These are phyloP conservation scores for Caenorhabditis uteleia DNA, from an alignment of 2,888 invertebrate genomes.

Conservation along the genomic window DNA sequence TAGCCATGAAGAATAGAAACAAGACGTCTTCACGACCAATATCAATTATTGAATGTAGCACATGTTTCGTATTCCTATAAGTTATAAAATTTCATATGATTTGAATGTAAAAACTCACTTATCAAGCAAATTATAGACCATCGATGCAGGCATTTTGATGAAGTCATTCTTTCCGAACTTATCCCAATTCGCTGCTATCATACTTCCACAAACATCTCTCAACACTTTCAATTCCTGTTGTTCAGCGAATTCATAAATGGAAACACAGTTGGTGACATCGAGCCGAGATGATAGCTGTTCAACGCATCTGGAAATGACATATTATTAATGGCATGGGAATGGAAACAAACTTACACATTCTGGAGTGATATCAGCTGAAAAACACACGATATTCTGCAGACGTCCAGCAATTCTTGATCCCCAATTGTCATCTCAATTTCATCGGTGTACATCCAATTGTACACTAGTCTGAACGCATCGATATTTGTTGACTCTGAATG, in stretches of 20 bases:
- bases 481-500: constrained; percentile 11
- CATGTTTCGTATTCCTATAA: constrained; percentile 82
- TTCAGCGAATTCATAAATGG: constrained; percentile 90
- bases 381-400: constrained; percentile 76
- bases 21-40: constrained; percentile 90
- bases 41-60: constrained; percentile 87
- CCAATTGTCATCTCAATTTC: constrained; percentile 78
- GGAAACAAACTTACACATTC: constrained; percentile 6
- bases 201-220: constrained; percentile 84
- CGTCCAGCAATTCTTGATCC: constrained; percentile 80
- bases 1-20: constrained; percentile 89
- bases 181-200: constrained; percentile 91
- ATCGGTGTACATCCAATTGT: constrained; percentile 50
- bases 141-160: constrained; percentile 87
- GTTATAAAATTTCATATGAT: too few relatives aligned
- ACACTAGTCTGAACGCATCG: constrained; percentile 12
- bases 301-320: constrained; percentile 78
- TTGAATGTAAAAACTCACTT: too few relatives aligned
- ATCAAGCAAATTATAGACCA: constrained; percentile 89
- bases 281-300: constrained; percentile 85
- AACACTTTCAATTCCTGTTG: constrained; percentile 84
- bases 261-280: constrained; percentile 82
- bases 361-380: constrained; percentile 12
- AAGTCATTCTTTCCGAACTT: constrained; percentile 82
- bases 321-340: neutral